These are phyloP conservation scores for Hippasteria phrygiana DNA, from an alignment of 53 echinoderm and acorn worm species.

Conservation along the genomic window DNA sequence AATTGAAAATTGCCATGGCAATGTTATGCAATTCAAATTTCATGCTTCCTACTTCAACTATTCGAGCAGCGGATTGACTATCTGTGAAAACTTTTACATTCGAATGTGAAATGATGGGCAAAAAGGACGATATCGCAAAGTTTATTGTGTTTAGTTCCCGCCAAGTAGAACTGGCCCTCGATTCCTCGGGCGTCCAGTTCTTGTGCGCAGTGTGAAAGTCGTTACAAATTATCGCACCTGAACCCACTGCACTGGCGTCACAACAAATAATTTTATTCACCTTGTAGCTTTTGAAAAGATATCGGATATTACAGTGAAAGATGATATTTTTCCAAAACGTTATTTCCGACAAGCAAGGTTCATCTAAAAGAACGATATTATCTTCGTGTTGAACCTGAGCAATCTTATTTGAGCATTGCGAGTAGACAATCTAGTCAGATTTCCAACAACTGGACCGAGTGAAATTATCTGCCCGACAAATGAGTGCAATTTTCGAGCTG, in stretches of 20 bases:
- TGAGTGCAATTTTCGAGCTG: not conserved
- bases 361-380: not conserved
- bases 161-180: constrained; percentile 50
- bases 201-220: constrained; percentile 23
- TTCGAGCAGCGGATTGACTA: constrained; percentile 41
- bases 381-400: not conserved
- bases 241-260: constrained; percentile 34
- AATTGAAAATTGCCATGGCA: not conserved
- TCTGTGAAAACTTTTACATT: constrained; percentile 1
- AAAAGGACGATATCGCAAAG: not conserved
- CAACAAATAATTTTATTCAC: constrained; percentile 19
- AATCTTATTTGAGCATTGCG: constrained; percentile 4
- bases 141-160: constrained; percentile 30
- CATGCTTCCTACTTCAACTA: constrained; percentile 37
- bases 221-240: constrained; percentile 26
- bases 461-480: constrained; percentile 32
- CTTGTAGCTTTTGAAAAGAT: not conserved
- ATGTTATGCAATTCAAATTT: not conserved
- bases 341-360: not conserved
- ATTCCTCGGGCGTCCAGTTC: constrained; percentile 54
- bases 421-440: not conserved
- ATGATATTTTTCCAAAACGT: constrained; percentile 4
- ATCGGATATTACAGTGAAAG: not conserved
- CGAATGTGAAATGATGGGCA: not conserved
- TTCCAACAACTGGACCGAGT: constrained; percentile 14